Evolutionary conservation across 2,888 invertebrate genomes (phyloP).

Genomic region (Polymixis flavicincta): DNA sequence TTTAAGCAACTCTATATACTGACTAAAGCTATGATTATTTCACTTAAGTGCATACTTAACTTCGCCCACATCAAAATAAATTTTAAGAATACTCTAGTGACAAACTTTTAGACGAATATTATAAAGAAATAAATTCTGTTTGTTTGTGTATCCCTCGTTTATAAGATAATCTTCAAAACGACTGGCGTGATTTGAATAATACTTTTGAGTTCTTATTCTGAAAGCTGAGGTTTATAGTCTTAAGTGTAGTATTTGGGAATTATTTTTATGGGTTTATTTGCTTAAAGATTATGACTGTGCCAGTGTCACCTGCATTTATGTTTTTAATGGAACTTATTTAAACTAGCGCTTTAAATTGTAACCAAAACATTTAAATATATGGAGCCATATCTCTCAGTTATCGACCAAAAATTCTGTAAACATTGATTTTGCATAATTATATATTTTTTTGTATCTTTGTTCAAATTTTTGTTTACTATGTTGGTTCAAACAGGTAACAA

Average conservation of each 20-base stretch:
- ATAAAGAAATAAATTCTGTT: slow-evolving; percentile 62
- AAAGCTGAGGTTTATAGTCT: slow-evolving; percentile 52
- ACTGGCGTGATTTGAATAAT: slow-evolving; percentile 66
- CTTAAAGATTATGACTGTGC: slow-evolving; percentile 40
- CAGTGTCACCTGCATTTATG: slow-evolving; percentile 15
- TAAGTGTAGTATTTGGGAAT: slow-evolving; percentile 48
- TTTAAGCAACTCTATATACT: slow-evolving; percentile 26
- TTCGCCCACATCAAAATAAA: slow-evolving; percentile 51
- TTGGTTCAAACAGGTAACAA: not conserved
- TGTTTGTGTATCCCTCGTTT: slow-evolving; percentile 59
- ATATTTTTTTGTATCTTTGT: no score
- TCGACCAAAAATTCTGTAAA: not conserved
- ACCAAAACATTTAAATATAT: not conserved
- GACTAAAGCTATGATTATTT: slow-evolving; percentile 24
- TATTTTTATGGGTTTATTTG: slow-evolving; percentile 61
- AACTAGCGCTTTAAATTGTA: not conserved
- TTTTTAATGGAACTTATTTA: slow-evolving; percentile 14
- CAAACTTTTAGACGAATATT: slow-evolving; percentile 49
- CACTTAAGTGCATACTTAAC: slow-evolving; percentile 19
- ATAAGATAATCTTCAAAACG: slow-evolving; percentile 63
- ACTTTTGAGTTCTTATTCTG: slow-evolving; percentile 50
- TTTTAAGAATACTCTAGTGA: slow-evolving; percentile 44
- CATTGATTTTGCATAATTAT: no score
- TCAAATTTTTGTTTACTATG: not conserved
- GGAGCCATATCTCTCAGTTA: no score